These are phyloP conservation scores for Triplophysa tibetana DNA, from an alignment of 2,113 vertebrate genomes.

Conservation along the genomic window DNA sequence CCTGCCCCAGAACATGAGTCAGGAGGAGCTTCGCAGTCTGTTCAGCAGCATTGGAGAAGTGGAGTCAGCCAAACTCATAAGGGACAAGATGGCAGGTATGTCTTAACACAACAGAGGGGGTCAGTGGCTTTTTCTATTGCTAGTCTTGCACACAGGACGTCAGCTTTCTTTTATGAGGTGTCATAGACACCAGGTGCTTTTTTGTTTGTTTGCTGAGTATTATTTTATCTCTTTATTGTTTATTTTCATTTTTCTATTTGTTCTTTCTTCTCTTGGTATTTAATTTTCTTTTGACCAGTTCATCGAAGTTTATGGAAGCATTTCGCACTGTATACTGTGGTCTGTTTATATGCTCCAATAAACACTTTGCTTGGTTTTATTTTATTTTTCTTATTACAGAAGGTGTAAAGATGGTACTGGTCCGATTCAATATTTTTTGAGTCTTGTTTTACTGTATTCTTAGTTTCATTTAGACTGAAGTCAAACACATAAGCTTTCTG, in stretches of 20 bases:
- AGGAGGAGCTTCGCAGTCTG: conserved; percentile 91
- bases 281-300: background rate
- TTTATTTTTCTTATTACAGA: background rate
- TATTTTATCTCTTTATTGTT: background rate
- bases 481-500: background rate
- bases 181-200: background rate
- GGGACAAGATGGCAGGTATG: conserved; percentile 97
- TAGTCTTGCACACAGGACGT: background rate
- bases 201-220: background rate
- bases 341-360: conserved; percentile 6
- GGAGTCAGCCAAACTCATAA: conserved; percentile 94
- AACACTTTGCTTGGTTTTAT: background rate
- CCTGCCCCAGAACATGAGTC: conserved; percentile 97
- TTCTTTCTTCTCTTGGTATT: background rate
- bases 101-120: conserved; percentile 26
- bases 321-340: background rate
- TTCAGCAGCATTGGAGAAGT: conserved; percentile 96
- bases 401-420: conserved; percentile 16
- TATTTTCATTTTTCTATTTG: background rate
- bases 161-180: background rate
- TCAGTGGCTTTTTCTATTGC: background rate
- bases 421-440: background rate
- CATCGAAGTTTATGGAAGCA: conserved; percentile 20
- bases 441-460: too few relatives aligned
- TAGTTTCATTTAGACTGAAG: background rate